A percentile compares a stretch with the other conserved stretches of the same genome.
Evolutionary conservation across 2,888 invertebrate species (phyloP).

Genomic region (Loripinus fragilis): DNA sequence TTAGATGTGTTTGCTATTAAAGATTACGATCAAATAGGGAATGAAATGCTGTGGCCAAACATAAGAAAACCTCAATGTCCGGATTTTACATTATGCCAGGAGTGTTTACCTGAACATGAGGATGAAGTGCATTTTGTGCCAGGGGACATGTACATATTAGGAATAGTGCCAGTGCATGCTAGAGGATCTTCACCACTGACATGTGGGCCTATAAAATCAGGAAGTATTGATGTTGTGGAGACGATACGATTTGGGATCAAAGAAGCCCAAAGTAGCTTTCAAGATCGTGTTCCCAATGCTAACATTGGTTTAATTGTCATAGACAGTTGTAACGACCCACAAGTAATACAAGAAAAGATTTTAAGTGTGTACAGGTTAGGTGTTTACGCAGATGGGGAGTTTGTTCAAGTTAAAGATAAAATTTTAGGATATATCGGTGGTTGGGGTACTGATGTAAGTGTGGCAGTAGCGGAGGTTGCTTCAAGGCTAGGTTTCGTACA

Average conservation of each 20-base stretch:
- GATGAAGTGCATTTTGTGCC: conserved; percentile 33
- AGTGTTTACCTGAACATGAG: conserved; percentile 31
- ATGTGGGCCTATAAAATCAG: conserved; percentile 53
- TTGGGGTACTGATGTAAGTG: conserved; percentile 58
- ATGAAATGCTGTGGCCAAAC: conserved; percentile 31
- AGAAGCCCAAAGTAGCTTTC: conserved; percentile 25
- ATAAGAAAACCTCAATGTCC: conserved; percentile 54
- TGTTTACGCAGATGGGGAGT: conserved; percentile 36
- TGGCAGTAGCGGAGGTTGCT: conserved; percentile 50
- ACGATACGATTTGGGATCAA: conserved; percentile 53
- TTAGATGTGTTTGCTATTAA: conserved; percentile 7
- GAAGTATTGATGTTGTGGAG: conserved; percentile 55
- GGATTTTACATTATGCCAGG: conserved; percentile 26
- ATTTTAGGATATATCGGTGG: conserved; percentile 63
- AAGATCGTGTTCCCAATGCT: conserved; percentile 32
- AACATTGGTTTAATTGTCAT: conserved; percentile 58
- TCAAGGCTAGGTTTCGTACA: conserved; percentile 45
- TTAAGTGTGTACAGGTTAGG: conserved; percentile 54
- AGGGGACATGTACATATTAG: conserved; percentile 63
- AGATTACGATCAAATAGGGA: conserved; percentile 35
- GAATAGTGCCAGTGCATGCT: conserved; percentile 57
- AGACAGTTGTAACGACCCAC: conserved; percentile 60
- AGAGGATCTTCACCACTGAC: conserved; percentile 41
- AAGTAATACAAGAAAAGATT: conserved; percentile 53
- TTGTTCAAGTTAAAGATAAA: conserved; percentile 41